These are phyloP conservation scores for Empidonax alnorum DNA, from an alignment of 2,113 vertebrate species.

Conservation along the genomic window DNA sequence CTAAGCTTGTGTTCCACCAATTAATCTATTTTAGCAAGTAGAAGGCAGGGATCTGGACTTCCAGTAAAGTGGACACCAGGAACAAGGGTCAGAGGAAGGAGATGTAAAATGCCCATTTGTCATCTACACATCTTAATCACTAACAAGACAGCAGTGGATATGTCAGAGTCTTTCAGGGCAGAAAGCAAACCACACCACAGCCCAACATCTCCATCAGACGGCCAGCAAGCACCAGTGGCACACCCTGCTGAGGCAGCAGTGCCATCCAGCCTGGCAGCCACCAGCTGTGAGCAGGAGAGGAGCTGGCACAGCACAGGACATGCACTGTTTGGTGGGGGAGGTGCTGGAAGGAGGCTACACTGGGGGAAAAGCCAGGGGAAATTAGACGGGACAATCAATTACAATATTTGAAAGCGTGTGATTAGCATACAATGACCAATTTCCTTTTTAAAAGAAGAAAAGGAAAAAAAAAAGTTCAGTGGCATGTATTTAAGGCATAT, in stretches of 20 bases:
- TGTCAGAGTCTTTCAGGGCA: not conserved
- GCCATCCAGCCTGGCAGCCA: accelerated
- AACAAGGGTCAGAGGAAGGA: slow-evolving; percentile 42
- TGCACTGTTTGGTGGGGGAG: not conserved
- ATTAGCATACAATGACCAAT: slow-evolving; percentile 8
- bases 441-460: not conserved
- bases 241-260: not conserved
- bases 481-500: not conserved
- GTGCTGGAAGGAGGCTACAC: not conserved
- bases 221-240: not conserved
- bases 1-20: not conserved
- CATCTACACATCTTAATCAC: not conserved
- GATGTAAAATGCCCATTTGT: not conserved
- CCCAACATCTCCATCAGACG: not conserved
- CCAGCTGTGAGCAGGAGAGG: not conserved
- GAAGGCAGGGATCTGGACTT: not conserved
- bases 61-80: not conserved
- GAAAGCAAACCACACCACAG: not conserved
- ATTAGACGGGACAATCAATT: not conserved
- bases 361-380: not conserved
- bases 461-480: not conserved
- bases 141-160: not conserved
- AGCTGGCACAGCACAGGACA: accelerated
- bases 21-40: not conserved
- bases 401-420: not conserved